Conservation (phyloP, 2,888 invertebrate genomes). For the Thereva nobilitata region DNA sequence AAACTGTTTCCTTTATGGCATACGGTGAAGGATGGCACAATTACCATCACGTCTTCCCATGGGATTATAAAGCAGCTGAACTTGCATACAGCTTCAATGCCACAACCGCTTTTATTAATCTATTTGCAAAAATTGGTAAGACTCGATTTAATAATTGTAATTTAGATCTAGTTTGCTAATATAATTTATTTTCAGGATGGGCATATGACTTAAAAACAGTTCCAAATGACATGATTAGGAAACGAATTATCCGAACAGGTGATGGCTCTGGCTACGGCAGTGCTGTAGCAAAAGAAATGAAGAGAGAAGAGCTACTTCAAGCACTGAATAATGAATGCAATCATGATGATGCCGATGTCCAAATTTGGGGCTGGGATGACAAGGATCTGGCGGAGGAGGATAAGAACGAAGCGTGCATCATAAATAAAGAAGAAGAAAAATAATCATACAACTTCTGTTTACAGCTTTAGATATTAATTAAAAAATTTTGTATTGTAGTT, state of each 20-base stretch:
- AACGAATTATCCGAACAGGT: slow-evolving; percentile 72
- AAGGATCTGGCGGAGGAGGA: slow-evolving; percentile 74
- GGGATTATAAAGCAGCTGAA: slow-evolving; percentile 78
- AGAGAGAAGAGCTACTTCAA: slow-evolving; percentile 46
- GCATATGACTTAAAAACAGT: slow-evolving; percentile 86
- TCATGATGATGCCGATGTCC: slow-evolving; percentile 59
- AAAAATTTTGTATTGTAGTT: neutral
- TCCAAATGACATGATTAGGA: slow-evolving; percentile 69
- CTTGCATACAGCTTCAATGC: slow-evolving; percentile 68
- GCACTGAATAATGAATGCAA: slow-evolving; percentile 50
- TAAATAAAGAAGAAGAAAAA: slow-evolving; percentile 44
- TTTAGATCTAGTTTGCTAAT: slow-evolving; percentile 1
- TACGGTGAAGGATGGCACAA: slow-evolving; percentile 86
- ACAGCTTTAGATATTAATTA: neutral
- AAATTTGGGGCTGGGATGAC: slow-evolving; percentile 84
- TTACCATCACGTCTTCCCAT: slow-evolving; percentile 87
- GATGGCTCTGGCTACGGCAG: slow-evolving; percentile 66
- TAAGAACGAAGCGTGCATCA: slow-evolving; percentile 59
- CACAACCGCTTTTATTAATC: slow-evolving; percentile 68
- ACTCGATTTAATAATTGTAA: slow-evolving; percentile 7
- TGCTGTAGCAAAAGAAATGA: slow-evolving; percentile 47
- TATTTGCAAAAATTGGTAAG: slow-evolving; percentile 72
- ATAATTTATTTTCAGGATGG: slow-evolving; percentile 64
- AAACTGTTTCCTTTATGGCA: slow-evolving; percentile 67
- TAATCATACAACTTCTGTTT: neutral